phyloP scores from a whole-genome alignment of 2,113 vertebrate genomes.

The Tauraco erythrolophus region DNA sequence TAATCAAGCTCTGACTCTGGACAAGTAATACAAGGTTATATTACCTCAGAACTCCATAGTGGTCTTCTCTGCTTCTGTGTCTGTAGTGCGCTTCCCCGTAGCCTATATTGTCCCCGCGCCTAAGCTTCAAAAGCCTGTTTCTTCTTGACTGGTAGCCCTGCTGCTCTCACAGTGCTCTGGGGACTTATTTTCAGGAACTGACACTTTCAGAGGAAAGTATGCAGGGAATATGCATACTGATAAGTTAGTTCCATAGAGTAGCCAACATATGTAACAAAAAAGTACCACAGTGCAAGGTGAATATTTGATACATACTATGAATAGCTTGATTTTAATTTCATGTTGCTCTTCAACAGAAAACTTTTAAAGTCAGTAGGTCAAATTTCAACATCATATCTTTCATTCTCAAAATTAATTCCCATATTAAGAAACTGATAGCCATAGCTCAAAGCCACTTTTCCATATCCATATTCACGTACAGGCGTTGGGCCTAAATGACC shows the following conservation, averaged over 20 bases:
- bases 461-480: not conserved
- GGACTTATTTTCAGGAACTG: not conserved
- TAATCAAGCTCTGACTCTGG: not conserved
- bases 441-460: not conserved
- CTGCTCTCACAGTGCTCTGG: not conserved
- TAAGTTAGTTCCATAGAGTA: not conserved
- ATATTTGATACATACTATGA: not conserved
- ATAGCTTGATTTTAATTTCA: not conserved
- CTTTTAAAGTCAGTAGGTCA: not conserved
- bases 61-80: not conserved
- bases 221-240: not conserved
- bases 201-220: not conserved
- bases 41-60: not conserved
- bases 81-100: not conserved
- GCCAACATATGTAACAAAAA: not conserved
- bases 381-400: not conserved
- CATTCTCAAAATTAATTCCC: not conserved
- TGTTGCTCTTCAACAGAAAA: not conserved
- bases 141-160: not conserved
- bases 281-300: not conserved
- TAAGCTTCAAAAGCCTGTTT: not conserved
- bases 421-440: not conserved
- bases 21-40: not conserved
- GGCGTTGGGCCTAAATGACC: not conserved
- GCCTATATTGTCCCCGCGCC: not conserved